Percentiles rank a stretch among this genome's conserved stretches.
phyloP scores from a whole-genome alignment of 1,140 invertebrate genomes.

The Hydropsyche tenuis region DNA sequence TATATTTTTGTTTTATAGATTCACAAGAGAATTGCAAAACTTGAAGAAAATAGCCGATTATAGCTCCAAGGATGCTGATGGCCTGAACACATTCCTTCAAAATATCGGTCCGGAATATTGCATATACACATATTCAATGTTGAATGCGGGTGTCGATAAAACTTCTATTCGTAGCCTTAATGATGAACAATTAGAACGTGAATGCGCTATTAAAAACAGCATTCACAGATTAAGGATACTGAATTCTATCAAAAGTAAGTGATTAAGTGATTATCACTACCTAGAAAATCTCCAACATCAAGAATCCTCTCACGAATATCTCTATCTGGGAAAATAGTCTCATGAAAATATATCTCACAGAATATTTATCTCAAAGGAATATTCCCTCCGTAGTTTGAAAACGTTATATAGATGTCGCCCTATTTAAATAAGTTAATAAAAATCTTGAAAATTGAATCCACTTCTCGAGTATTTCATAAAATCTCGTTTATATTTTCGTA shows the following conservation, averaged over 20 bases:
- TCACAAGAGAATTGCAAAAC: slow-evolving; percentile 92
- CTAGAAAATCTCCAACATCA: too few relatives aligned
- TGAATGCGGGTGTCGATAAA: slow-evolving; percentile 93
- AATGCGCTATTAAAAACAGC: slow-evolving; percentile 92
- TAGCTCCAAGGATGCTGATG: slow-evolving; percentile 89
- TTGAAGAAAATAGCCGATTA: slow-evolving; percentile 98
- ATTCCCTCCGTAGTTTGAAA: too few relatives aligned
- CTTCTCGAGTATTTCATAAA: too few relatives aligned
- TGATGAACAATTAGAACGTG: slow-evolving; percentile 88
- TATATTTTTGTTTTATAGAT: slow-evolving; percentile 64
- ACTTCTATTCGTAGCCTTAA: slow-evolving; percentile 80
- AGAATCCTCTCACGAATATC: too few relatives aligned
- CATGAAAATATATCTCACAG: too few relatives aligned
- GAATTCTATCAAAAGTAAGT: slow-evolving; percentile 82
- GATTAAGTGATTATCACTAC: too few relatives aligned
- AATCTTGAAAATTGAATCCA: too few relatives aligned
- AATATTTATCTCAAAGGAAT: too few relatives aligned
- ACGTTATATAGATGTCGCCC: too few relatives aligned
- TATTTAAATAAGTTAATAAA: too few relatives aligned
- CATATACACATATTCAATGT: slow-evolving; percentile 96
- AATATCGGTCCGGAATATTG: slow-evolving; percentile 89
- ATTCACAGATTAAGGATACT: slow-evolving; percentile 92
- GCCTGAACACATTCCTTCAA: slow-evolving; percentile 90
- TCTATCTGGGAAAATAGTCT: too few relatives aligned
- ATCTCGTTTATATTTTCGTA: too few relatives aligned